phyloP scores from a whole-genome alignment of 2,113 vertebrate genomes.

The Corynorhinus townsendii region DNA sequence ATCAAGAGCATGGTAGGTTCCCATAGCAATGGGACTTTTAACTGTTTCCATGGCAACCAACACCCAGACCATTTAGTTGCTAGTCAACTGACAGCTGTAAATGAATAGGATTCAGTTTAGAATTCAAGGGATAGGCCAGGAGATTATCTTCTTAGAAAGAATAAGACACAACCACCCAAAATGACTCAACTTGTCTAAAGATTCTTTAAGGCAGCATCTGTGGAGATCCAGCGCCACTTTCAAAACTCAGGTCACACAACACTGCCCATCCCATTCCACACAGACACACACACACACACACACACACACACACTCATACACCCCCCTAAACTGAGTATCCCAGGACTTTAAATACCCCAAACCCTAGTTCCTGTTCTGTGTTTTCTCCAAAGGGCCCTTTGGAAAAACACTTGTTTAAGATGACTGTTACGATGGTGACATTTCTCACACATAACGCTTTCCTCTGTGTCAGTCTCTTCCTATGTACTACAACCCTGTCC shows the following conservation, averaged over 20 bases:
- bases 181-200: background rate
- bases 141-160: conserved; percentile 66
- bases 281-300: background rate
- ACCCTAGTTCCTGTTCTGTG: background rate
- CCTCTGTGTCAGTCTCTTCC: background rate
- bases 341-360: background rate
- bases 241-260: background rate
- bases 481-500: background rate
- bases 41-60: conserved; percentile 84
- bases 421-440: background rate
- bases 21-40: conserved; percentile 85
- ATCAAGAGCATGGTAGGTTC: conserved; percentile 83
- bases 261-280: background rate
- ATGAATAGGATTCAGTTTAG: conserved; percentile 80
- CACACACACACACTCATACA: background rate
- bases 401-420: background rate
- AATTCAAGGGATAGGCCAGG: conserved; percentile 72
- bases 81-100: conserved; percentile 86
- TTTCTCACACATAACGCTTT: background rate
- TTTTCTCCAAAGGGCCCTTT: background rate
- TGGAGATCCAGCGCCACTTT: background rate
- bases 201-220: background rate
- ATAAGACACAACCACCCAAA: conserved; percentile 19
- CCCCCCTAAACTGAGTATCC: background rate
- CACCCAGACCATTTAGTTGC: conserved; percentile 83